Percentiles rank a stretch among this genome's conserved stretches.
Evolutionary conservation across 2,888 invertebrate species (phyloP).

Genomic region (Caenorhabditis wallacei): DNA sequence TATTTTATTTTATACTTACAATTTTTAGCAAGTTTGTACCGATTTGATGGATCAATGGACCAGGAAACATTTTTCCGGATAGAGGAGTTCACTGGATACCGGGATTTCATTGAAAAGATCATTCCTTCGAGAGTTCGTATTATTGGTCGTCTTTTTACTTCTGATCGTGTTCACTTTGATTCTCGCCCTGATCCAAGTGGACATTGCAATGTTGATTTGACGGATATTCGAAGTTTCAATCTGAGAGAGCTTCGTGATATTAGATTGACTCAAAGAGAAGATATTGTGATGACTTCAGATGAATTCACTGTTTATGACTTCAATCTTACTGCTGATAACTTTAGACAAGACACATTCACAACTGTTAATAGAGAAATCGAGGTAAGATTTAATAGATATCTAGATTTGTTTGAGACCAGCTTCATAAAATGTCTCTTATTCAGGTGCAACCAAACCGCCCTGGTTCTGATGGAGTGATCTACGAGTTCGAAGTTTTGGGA

Average conservation of each 20-base stretch:
- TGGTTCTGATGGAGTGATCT: slow-evolving; percentile 47
- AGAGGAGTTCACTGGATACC: slow-evolving; percentile 24
- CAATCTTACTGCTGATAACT: slow-evolving; percentile 3
- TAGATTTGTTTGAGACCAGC: no score
- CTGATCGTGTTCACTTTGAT: slow-evolving; percentile 40
- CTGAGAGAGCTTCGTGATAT: slow-evolving; percentile 68
- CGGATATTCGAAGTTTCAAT: slow-evolving; percentile 43
- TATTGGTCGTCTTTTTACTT: slow-evolving; percentile 49
- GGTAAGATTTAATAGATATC: background rate
- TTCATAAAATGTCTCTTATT: no score
- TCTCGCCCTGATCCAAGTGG: slow-evolving; percentile 53
- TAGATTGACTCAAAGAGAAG: slow-evolving; percentile 35
- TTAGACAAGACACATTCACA: background rate
- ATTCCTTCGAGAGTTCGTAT: slow-evolving; percentile 32
- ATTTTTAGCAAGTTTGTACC: slow-evolving; percentile 28
- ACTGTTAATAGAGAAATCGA: slow-evolving; percentile 10
- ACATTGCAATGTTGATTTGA: slow-evolving; percentile 59
- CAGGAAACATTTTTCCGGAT: slow-evolving; percentile 36
- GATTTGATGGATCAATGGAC: slow-evolving; percentile 44
- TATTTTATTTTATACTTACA: background rate
- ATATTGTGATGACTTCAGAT: slow-evolving; percentile 18
- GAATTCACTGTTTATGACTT: slow-evolving; percentile 32
- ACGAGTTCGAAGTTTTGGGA: slow-evolving; percentile 53
- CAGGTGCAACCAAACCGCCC: slow-evolving; percentile 31
- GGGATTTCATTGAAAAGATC: slow-evolving; percentile 28